phyloP scores from a whole-genome alignment of 92 coral and sea anemone genomes.

The Siderastrea radians region DNA sequence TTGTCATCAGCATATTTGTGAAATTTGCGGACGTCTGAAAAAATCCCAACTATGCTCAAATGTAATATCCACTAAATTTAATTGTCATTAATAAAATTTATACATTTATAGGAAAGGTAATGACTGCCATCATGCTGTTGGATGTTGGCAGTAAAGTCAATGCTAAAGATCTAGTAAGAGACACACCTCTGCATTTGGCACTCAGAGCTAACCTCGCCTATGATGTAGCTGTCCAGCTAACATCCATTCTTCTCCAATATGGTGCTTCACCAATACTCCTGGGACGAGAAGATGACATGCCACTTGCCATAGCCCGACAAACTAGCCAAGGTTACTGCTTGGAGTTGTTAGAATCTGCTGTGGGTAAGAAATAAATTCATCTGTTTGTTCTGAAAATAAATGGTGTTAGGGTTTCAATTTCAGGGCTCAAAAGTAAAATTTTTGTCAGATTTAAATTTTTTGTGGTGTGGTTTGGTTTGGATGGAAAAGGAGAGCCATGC shows the following conservation, averaged over 20 bases:
- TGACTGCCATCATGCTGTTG: constrained; percentile 75
- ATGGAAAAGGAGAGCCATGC: too few species aligned
- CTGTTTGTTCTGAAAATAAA: neutral
- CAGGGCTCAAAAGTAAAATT: too few species aligned
- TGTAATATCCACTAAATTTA: too few species aligned
- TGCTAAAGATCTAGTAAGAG: constrained; percentile 87
- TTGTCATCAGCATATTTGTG: too few species aligned
- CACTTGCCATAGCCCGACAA: constrained; percentile 74
- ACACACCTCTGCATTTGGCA: constrained; percentile 90
- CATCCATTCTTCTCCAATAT: constrained; percentile 77
- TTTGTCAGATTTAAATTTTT: neutral
- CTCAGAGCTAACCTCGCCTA: constrained; percentile 83
- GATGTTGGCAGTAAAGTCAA: constrained; percentile 88
- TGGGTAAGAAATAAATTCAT: constrained; percentile 62
- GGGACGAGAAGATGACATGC: constrained; percentile 91
- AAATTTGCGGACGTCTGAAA: too few species aligned
- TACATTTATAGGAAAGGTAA: constrained; percentile 71
- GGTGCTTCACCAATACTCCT: constrained; percentile 86
- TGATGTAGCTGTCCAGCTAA: constrained; percentile 83
- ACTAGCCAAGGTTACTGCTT: constrained; percentile 79
- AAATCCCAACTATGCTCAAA: too few species aligned
- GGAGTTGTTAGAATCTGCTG: constrained; percentile 78
- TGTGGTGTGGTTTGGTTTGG: too few species aligned
- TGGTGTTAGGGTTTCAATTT: too few species aligned
- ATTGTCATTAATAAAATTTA: too few species aligned